These are phyloP conservation scores for Notocelia uddmanniana DNA, from an alignment of 2,888 invertebrate species.

Conservation along the genomic window DNA sequence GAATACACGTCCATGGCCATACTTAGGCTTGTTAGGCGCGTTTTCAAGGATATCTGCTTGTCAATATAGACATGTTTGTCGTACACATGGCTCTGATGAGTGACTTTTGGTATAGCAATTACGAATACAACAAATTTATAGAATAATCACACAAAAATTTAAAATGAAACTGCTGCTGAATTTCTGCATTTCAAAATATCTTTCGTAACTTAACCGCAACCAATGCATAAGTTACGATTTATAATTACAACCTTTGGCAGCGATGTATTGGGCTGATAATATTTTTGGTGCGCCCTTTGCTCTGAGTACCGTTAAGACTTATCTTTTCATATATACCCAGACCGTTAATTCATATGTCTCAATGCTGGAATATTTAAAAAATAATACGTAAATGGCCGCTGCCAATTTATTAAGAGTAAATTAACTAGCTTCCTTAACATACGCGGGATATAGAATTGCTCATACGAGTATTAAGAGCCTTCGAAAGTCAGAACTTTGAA, in stretches of 20 bases:
- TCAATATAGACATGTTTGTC: too few relatives aligned
- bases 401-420: neutral
- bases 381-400: neutral
- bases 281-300: constrained; percentile 51
- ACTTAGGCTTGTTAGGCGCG: too few relatives aligned
- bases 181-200: constrained; percentile 4
- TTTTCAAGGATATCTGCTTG: too few relatives aligned
- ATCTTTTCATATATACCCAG: constrained; percentile 64
- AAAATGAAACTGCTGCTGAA: too few relatives aligned
- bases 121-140: neutral
- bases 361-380: constrained; percentile 1
- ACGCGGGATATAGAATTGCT: neutral
- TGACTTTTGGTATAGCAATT: too few relatives aligned
- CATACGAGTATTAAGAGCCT: neutral
- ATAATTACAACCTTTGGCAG: constrained; percentile 35
- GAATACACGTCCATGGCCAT: too few relatives aligned
- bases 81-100: too few relatives aligned
- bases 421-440: neutral
- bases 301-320: constrained; percentile 64
- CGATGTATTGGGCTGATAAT: constrained; percentile 32
- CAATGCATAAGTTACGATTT: constrained; percentile 32
- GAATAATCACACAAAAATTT: neutral
- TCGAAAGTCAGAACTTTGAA: neutral
- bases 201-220: constrained; percentile 12
- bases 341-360: constrained; percentile 64